Evolutionary conservation across 1,140 invertebrate species (phyloP).

Genomic region (Pollicipes pollicipes): DNA sequence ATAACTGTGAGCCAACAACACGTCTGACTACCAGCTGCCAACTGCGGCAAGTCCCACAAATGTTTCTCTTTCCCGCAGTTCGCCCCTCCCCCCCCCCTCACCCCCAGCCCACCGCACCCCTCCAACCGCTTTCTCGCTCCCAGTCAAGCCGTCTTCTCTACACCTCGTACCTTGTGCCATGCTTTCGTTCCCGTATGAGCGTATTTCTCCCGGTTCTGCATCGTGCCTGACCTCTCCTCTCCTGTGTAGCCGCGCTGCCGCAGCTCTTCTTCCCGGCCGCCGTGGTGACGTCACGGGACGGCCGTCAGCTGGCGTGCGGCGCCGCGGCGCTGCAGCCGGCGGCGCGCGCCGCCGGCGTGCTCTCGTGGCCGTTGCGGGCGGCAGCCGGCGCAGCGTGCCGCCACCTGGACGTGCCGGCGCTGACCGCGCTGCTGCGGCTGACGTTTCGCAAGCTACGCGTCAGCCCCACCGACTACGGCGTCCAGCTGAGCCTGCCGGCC

Average conservation of each 20-base stretch:
- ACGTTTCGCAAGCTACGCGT: conserved; percentile 32
- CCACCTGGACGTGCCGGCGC: conserved; percentile 26
- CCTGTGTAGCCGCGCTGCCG: conserved; percentile 32
- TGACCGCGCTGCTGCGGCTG: conserved; percentile 30
- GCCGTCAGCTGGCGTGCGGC: conserved; percentile 29
- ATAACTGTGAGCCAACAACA: too few relatives aligned
- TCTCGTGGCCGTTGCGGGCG: conserved; percentile 31
- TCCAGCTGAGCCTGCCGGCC: conserved; percentile 31
- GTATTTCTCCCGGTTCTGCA: too few relatives aligned
- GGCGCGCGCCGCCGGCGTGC: conserved; percentile 24
- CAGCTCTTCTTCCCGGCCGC: conserved; percentile 40
- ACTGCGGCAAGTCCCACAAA: too few relatives aligned
- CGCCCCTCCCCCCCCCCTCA: too few relatives aligned
- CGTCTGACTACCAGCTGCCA: too few relatives aligned
- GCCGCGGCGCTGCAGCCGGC: conserved; percentile 34
- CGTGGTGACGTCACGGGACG: conserved; percentile 30
- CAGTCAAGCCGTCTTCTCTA: too few relatives aligned
- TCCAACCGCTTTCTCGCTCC: too few relatives aligned
- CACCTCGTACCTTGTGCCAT: too few relatives aligned
- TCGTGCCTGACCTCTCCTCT: too few relatives aligned
- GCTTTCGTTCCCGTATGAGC: too few relatives aligned
- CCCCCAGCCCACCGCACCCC: too few relatives aligned
- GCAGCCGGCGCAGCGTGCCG: conserved; percentile 35
- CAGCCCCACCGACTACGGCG: conserved; percentile 27
- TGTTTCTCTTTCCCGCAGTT: too few relatives aligned